Base-by-base conservation (phyloP, 2,888 invertebrate species). In the Athalia rosae region DNA sequence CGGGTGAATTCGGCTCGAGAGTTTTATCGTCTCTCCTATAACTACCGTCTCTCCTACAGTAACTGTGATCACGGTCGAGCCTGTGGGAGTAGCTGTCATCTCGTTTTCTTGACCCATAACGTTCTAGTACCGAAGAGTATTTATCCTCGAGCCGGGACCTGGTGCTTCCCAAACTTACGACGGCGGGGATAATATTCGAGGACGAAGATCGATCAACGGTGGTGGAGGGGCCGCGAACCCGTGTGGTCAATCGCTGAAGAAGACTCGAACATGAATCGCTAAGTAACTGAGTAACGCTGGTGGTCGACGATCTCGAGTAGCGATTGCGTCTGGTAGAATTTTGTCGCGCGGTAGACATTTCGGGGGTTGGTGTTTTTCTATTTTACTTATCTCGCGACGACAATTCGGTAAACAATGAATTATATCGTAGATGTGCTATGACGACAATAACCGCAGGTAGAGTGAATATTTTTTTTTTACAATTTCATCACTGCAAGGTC, bases 191-290 rank as follows among this genome's bases (percentile, higher is more conserved):
- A 45, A 43, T 9, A 45, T 11, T 45, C 11, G 61, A 61, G 7
- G 77, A 50, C 15, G 67, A 71, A 11, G 71, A 71, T 13, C 56
- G 59, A 28, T 50, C 43, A 61, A 56, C 53, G 71, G 50, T 53
- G 76, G 76, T 50, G 73, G 96, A 96, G 59, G 96, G 95, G 69
- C 95, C 95, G 80, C 96, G 93, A 67, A 93, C 93, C 81, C 95
- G 93, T 53, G 94, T 95, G 7, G 93, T 92, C 85, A 97, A 92
- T 82, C 96, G 93, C 88, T 96, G 96, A 85, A 97, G 92, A 83
- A 97, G 92, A 90, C 93, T 97, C 86, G 95, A 95, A 90, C 96
- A 97, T 84, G 96, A 96, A 89, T 97, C 97, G 83, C 95, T 95
- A 84, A 97, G 91, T 85, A 97, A 91, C 90, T 97, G 97, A 81